Conservation (phyloP, 35 echinoderm and acorn worm genomes). For the Strongylocentrotus purpuratus region DNA sequence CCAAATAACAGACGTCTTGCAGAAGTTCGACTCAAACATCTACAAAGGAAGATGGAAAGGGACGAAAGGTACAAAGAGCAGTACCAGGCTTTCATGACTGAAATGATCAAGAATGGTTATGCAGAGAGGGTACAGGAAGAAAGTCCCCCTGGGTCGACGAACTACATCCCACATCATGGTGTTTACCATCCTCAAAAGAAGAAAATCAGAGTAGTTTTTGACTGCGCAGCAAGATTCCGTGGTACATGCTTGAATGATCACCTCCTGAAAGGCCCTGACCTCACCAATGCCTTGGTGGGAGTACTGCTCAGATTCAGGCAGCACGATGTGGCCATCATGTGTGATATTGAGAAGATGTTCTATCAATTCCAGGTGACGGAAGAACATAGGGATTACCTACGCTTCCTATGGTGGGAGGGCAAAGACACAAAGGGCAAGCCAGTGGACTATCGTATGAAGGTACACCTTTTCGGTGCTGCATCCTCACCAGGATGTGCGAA, state of each 20-base stretch:
- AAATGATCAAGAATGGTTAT: conserved; percentile 4
- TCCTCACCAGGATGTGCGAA: conserved; percentile 84
- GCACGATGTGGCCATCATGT: conserved; percentile 63
- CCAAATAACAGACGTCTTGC: conserved; percentile 61
- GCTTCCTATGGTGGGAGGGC: conserved; percentile 64
- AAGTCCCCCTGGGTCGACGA: neutral
- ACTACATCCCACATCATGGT: conserved; percentile 64
- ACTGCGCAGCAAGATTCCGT: conserved; percentile 42
- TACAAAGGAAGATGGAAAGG: conserved; percentile 55
- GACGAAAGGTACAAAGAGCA: conserved; percentile 30
- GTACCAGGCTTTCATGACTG: conserved; percentile 52
- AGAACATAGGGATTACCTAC: conserved; percentile 55
- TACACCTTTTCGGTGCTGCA: conserved; percentile 71
- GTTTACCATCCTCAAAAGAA: conserved; percentile 39
- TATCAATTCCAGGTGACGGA: conserved; percentile 47
- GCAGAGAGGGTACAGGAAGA: conserved; percentile 46
- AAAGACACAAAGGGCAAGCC: conserved; percentile 50
- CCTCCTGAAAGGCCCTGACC: conserved; percentile 47
- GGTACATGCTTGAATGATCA: conserved; percentile 52
- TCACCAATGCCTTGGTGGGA: conserved; percentile 45
- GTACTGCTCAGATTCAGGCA: conserved; percentile 65
- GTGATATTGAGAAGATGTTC: conserved; percentile 60
- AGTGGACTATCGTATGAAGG: conserved; percentile 60
- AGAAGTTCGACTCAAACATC: conserved; percentile 14
- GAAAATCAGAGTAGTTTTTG: conserved; percentile 50